Conservation (phyloP, 1,140 invertebrate species). For the Zaprionus ornatus region DNA sequence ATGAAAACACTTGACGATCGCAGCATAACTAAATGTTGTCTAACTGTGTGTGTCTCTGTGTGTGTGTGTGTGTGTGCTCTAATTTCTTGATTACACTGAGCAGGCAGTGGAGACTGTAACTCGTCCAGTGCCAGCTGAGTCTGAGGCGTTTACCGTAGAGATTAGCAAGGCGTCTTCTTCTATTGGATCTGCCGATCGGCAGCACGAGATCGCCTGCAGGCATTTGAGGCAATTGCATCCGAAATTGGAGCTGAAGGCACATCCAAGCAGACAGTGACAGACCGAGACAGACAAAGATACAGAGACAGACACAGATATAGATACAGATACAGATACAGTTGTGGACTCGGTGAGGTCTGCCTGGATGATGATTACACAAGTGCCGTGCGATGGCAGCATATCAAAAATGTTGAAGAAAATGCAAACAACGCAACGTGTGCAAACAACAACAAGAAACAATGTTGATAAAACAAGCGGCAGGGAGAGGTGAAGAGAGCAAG, state of each 20-base stretch:
- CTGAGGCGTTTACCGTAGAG: conserved; percentile 55
- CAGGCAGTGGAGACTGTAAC: conserved; percentile 21
- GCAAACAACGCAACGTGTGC: conserved; percentile 69
- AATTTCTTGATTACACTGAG: conserved; percentile 76
- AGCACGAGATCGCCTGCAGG: conserved; percentile 16
- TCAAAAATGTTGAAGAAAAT: conserved; percentile 62
- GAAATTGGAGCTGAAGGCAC: not conserved
- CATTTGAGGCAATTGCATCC: not conserved
- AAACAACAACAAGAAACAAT: conserved; percentile 61
- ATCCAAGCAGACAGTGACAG: not conserved
- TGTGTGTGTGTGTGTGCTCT: conserved; percentile 47
- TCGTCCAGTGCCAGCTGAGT: conserved; percentile 5
- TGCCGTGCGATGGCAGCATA: conserved; percentile 45
- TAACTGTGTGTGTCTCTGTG: conserved; percentile 1
- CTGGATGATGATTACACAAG: conserved; percentile 72
- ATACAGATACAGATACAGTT: conserved; percentile 2
- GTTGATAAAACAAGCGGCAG: conserved; percentile 43
- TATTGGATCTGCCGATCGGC: conserved; percentile 20
- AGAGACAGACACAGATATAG: conserved; percentile 1
- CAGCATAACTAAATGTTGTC: conserved; percentile 5
- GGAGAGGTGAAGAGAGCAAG: not conserved
- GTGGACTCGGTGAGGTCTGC: conserved; percentile 13
- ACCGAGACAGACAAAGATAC: not conserved
- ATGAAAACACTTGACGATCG: conserved; percentile 34
- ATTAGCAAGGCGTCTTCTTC: conserved; percentile 49